A percentile compares a stretch with the other conserved stretches of the same genome.
These are phyloP conservation scores for Oplegnathus fasciatus DNA, from an alignment of 2,113 vertebrate genomes.

Conservation along the genomic window DNA sequence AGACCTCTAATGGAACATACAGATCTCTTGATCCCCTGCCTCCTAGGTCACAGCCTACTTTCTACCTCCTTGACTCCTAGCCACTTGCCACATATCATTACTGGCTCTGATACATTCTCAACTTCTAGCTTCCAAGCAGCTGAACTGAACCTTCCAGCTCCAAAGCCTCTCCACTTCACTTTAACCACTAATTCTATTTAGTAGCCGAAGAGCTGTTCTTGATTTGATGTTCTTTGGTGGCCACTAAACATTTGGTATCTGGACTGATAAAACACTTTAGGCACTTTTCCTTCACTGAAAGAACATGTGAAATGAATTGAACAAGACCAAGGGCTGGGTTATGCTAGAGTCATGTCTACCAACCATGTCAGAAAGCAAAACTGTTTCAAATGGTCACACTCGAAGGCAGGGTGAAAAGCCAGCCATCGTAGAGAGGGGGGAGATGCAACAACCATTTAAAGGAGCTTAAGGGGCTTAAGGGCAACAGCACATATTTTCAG, in stretches of 20 bases:
- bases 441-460: neutral
- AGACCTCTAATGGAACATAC: slow-evolving; percentile 64
- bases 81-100: slow-evolving; percentile 56
- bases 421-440: neutral
- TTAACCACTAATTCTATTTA: slow-evolving; percentile 19
- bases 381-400: neutral
- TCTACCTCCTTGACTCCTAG: slow-evolving; percentile 49
- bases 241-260: neutral
- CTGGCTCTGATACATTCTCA: slow-evolving; percentile 29
- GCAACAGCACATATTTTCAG: neutral
- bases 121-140: slow-evolving; percentile 33
- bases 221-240: slow-evolving; percentile 39
- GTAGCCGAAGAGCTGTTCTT: slow-evolving; percentile 29
- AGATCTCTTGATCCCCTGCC: slow-evolving; percentile 40
- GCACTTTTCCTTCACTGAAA: neutral
- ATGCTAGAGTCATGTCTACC: neutral
- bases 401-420: neutral
- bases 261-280: neutral
- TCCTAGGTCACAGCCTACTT: slow-evolving; percentile 33
- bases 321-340: neutral
- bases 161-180: slow-evolving; percentile 33
- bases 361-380: too few relatives aligned
- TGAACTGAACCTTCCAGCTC: slow-evolving; percentile 40
- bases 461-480: too few relatives aligned
- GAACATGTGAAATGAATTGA: slow-evolving; percentile 9